Conservation (phyloP, 92 coral and sea anemone genomes). For the Bergia puertoricense region DNA sequence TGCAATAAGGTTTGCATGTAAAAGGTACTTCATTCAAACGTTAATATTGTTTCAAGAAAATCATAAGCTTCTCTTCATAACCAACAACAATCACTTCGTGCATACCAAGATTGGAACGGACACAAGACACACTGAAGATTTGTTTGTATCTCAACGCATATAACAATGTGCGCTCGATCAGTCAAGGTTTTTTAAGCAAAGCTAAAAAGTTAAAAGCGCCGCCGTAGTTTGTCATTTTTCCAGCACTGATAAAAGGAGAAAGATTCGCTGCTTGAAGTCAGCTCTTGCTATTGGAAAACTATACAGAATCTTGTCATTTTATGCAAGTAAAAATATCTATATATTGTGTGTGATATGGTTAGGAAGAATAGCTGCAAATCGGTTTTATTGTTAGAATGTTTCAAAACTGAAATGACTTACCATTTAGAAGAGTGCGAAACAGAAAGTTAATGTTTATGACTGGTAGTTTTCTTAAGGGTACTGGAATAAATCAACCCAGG, state of each 20-base stretch:
- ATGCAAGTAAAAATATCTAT: too few relatives aligned
- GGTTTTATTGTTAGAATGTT: background rate
- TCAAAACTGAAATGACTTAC: constrained; percentile 16
- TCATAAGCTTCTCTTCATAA: too few relatives aligned
- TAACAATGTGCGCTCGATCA: background rate
- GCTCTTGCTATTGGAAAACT: background rate
- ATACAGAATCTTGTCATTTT: background rate
- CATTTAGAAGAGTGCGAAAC: constrained; percentile 1
- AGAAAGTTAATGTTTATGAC: background rate
- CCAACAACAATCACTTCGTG: background rate
- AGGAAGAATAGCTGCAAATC: background rate
- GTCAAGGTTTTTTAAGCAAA: background rate
- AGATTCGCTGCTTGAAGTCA: background rate
- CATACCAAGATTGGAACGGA: background rate
- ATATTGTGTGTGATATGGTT: background rate
- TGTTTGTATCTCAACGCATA: background rate
- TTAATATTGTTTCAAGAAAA: background rate
- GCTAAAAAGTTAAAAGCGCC: background rate
- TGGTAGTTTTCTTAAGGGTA: background rate
- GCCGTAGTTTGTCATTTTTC: background rate
- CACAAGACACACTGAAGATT: too few relatives aligned
- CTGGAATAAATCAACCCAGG: background rate
- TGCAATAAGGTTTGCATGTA: background rate
- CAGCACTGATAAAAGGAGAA: background rate
- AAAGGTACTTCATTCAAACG: background rate